Evolutionary conservation across 1,140 invertebrate species (phyloP).

Genomic region (Metaphire vulgaris): DNA sequence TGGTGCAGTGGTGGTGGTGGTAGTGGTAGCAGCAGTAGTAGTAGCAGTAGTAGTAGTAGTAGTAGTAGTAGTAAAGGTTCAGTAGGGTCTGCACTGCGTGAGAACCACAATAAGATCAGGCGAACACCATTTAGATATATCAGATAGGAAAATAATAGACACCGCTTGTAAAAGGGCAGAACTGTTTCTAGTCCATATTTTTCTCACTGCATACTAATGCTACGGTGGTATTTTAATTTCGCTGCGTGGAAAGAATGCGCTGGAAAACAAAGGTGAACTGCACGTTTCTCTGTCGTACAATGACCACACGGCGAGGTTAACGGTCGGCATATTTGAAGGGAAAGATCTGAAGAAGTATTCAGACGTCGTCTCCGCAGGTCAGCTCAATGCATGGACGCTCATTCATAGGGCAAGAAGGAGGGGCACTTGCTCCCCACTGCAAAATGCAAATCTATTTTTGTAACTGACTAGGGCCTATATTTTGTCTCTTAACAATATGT

Average conservation of each 20-base stretch:
- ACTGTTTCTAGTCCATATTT: no score
- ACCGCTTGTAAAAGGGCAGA: no score
- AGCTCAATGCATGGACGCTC: no score
- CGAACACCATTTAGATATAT: neutral
- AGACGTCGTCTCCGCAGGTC: no score
- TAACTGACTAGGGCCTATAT: no score
- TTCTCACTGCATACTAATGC: no score
- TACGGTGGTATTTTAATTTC: no score
- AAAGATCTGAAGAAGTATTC: slow-evolving; percentile 34
- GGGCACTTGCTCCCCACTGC: no score
- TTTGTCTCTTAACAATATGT: no score
- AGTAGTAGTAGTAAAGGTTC: neutral
- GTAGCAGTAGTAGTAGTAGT: neutral
- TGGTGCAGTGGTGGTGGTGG: neutral
- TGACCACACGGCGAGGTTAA: slow-evolving; percentile 65
- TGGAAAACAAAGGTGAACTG: slow-evolving; percentile 48
- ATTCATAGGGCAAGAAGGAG: no score
- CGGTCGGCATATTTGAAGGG: slow-evolving; percentile 55
- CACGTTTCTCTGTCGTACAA: slow-evolving; percentile 67
- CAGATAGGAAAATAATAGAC: neutral
- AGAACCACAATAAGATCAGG: neutral
- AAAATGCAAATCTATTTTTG: no score
- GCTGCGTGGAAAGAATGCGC: slow-evolving; percentile 50
- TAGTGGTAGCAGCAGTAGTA: neutral
- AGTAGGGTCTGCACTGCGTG: neutral